phyloP scores from a whole-genome alignment of 2,888 invertebrate genomes.

The Leucophenga montana region DNA sequence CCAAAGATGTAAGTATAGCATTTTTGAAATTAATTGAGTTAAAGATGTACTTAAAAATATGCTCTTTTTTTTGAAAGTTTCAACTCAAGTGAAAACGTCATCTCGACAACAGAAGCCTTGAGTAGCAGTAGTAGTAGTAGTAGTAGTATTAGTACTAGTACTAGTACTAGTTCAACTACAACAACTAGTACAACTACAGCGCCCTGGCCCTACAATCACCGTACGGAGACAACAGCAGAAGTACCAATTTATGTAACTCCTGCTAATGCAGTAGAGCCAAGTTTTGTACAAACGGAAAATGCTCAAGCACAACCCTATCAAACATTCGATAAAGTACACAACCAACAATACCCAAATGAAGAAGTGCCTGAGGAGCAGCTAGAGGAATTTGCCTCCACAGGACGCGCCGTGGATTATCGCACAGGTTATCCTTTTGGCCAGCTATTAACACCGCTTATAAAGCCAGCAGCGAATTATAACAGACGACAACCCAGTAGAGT shows the following conservation, averaged over 20 bases:
- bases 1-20: slow-evolving; percentile 65
- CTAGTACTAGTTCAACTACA: slow-evolving; percentile 22
- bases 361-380: slow-evolving; percentile 35
- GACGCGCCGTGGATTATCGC: slow-evolving; percentile 69
- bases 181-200: slow-evolving; percentile 29
- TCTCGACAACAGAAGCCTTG: slow-evolving; percentile 54
- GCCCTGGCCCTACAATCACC: slow-evolving; percentile 58
- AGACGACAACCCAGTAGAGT: slow-evolving; percentile 30
- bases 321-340: not conserved
- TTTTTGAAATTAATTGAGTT: not conserved
- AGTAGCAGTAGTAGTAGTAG: slow-evolving; percentile 22
- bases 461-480: slow-evolving; percentile 42
- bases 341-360: slow-evolving; percentile 33
- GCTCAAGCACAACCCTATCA: not conserved
- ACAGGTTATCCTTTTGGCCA: slow-evolving; percentile 69
- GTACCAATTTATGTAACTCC: slow-evolving; percentile 53
- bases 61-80: slow-evolving; percentile 53
- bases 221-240: slow-evolving; percentile 26
- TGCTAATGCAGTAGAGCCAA: not conserved
- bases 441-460: slow-evolving; percentile 64
- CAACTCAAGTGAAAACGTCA: slow-evolving; percentile 66
- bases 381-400: slow-evolving; percentile 57
- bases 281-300: slow-evolving; percentile 13
- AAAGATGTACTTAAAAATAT: not conserved
- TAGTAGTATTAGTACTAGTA: slow-evolving; percentile 17